Base-by-base conservation (phyloP, 2,797 vertebrate species). In the Pangasius krempfi region DNA sequence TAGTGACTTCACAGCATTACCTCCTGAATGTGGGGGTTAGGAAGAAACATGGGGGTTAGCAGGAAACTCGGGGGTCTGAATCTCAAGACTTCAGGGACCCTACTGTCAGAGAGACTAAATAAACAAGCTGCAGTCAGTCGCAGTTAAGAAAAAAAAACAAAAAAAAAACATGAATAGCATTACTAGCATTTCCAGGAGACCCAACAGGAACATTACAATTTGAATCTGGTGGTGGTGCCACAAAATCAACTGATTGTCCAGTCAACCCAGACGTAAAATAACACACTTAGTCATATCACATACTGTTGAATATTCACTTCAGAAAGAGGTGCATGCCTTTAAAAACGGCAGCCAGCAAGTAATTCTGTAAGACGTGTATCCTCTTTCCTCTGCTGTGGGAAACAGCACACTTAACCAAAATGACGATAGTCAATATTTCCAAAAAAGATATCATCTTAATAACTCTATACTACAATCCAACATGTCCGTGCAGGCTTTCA, bases 1-100 rank as follows among this genome's bases (percentile, higher is more conserved):
- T 91, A 40, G 95, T 97, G 96, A 97, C 96, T 97, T 94, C 94
- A 95, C 95, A 95, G 94, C 95, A 97, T 96, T 95, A 95, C 93
- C 95, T 95, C 94, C 94, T 94, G 95, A 95, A 94, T 94, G 94
- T 93, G 93, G 92, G 92, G 88, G 66, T 27, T 76, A 62, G 72
- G 54, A 60, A 27, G 37, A 86, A 86, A 73, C 50, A n/a, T 20
- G 89, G 88, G 62, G 86, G 37, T 72, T 80, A 81, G 68, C 76
- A 79, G 85, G n/a, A 87, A 66, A 93, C 90, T 58, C 40, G 92
- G 88, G 93, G 92, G 93, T 94, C 94, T 64, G 92, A 94, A 79
- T 84, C 73, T 83, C 27, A 68, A 83, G 25, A 56, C 54, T 73
- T 68, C 52, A 54, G 64, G 83, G 82, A 88, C 58, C 81, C 75